phyloP scores from a whole-genome alignment of 2,888 invertebrate species.

The Harpalus rubripes region DNA sequence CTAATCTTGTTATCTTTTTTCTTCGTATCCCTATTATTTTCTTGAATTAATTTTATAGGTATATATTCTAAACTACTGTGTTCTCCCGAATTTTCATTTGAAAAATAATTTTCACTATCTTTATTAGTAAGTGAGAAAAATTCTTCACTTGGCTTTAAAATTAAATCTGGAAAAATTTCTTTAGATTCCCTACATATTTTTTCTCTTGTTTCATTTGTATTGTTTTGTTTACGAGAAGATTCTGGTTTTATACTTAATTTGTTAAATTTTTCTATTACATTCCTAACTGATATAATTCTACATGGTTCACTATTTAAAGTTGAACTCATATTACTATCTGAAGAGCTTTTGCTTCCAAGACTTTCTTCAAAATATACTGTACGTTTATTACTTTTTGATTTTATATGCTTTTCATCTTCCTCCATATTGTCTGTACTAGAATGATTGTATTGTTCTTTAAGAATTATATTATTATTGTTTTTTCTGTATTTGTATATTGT shows the following conservation, averaged over 20 bases:
- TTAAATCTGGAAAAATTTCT: neutral
- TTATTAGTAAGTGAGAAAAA: neutral
- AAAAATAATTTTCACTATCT: neutral
- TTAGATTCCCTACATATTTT: neutral
- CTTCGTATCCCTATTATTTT: neutral
- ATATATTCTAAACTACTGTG: neutral
- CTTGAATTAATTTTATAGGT: neutral
- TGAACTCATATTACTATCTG: constrained; percentile 14
- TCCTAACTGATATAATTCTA: constrained; percentile 7
- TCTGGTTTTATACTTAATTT: neutral
- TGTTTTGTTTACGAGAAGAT: neutral
- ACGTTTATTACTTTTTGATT: neutral
- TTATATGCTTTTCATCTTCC: neutral
- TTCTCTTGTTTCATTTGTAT: neutral
- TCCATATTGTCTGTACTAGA: neutral
- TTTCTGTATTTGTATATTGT: constrained; percentile 7
- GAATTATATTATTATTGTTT: neutral
- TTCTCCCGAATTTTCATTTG: neutral
- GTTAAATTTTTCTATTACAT: constrained; percentile 45
- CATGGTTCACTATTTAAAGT: neutral
- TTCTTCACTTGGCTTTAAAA: neutral
- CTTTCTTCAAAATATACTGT: constrained; percentile 17
- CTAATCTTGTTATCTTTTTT: neutral
- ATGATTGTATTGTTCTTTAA: constrained; percentile 1
- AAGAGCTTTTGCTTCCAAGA: neutral